These are phyloP conservation scores for Sisor rabdophorus DNA, from an alignment of 2,113 vertebrate genomes.

Conservation along the genomic window DNA sequence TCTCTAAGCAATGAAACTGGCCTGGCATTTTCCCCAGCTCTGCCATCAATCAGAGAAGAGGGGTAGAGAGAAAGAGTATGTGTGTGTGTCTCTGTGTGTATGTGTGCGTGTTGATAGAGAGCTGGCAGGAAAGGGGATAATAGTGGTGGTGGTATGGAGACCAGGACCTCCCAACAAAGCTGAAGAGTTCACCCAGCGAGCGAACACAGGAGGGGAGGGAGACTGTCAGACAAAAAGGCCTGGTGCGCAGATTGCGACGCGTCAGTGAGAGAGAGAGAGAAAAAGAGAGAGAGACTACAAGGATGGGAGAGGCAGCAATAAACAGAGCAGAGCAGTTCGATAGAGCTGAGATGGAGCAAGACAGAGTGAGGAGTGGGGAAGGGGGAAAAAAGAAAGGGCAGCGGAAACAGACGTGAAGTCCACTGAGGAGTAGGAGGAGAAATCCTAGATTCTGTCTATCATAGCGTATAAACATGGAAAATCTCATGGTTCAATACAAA, in stretches of 20 bases:
- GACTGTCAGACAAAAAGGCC: constrained; percentile 66
- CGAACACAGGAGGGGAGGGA: constrained; percentile 61
- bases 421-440: constrained; percentile 42
- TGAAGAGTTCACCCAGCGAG: constrained; percentile 74
- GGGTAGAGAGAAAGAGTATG: constrained; percentile 54
- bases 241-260: constrained; percentile 69
- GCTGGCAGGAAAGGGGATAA: constrained; percentile 62
- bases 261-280: constrained; percentile 44
- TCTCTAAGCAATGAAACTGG: constrained; percentile 52
- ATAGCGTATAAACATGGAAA: constrained; percentile 55
- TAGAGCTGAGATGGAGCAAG: constrained; percentile 39
- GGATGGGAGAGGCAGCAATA: constrained; percentile 39
- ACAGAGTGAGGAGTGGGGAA: constrained; percentile 37
- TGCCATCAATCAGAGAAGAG: constrained; percentile 70
- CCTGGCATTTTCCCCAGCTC: constrained; percentile 68
- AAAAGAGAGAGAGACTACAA: constrained; percentile 36
- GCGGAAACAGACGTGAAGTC: constrained; percentile 47
- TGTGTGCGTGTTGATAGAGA: constrained; percentile 59
- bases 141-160: constrained; percentile 71
- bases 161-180: constrained; percentile 72
- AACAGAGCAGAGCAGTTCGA: constrained; percentile 42
- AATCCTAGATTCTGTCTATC: constrained; percentile 55
- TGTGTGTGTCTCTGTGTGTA: constrained; percentile 49
- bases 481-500: constrained; percentile 55
- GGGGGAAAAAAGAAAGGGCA: constrained; percentile 32